These are phyloP conservation scores for Ctenopoma multispine DNA, from an alignment of 2,797 vertebrate species.

Conservation along the genomic window DNA sequence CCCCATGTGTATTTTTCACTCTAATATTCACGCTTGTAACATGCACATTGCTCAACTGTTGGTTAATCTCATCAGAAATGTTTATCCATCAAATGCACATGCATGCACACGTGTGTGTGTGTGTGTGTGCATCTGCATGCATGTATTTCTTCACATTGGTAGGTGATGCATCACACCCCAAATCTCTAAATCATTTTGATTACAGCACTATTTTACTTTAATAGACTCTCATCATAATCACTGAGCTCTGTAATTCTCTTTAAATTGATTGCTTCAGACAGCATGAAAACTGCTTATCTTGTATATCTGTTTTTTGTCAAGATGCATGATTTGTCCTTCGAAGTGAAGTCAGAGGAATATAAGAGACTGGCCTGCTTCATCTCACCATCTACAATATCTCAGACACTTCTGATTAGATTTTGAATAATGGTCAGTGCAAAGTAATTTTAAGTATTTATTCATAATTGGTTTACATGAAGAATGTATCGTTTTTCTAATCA, in stretches of 20 bases:
- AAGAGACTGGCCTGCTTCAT: constrained; percentile 26
- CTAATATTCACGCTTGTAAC: constrained; percentile 40
- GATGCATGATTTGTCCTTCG: constrained; percentile 65
- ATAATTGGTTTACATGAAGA: constrained; percentile 6
- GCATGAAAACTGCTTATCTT: constrained; percentile 71
- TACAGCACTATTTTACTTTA: constrained; percentile 72
- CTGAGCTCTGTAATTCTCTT: constrained; percentile 73
- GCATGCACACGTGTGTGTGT: background rate
- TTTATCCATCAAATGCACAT: constrained; percentile 31
- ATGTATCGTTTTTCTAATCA: background rate
- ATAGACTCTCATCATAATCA: constrained; percentile 79
- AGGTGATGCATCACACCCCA: constrained; percentile 46
- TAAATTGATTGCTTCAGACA: constrained; percentile 73
- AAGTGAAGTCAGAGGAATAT: constrained; percentile 53
- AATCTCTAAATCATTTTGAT: constrained; percentile 75
- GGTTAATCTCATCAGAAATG: constrained; percentile 56
- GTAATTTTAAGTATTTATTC: constrained; percentile 27
- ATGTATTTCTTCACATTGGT: constrained; percentile 45
- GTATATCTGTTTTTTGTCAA: constrained; percentile 66
- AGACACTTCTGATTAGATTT: constrained; percentile 29
- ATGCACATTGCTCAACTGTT: constrained; percentile 51
- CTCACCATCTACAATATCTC: constrained; percentile 37
- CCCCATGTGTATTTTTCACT: constrained; percentile 62
- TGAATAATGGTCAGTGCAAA: constrained; percentile 31
- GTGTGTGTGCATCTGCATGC: constrained; percentile 16